These are phyloP conservation scores for Nebria salina DNA, from an alignment of 2,888 invertebrate genomes.

Conservation along the genomic window DNA sequence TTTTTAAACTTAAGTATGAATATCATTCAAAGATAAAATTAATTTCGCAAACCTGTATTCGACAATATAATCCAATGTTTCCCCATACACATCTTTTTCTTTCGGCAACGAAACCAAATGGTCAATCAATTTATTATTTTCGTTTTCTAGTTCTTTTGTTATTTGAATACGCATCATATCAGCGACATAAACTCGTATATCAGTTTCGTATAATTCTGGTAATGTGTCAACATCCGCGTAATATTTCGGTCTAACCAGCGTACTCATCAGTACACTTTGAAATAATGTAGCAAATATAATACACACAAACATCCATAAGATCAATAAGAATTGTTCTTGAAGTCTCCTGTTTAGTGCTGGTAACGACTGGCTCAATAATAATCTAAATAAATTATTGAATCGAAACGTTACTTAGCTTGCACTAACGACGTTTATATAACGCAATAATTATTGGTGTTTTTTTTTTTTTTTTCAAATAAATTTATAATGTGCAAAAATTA, in stretches of 20 bases:
- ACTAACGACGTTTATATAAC: too few species aligned
- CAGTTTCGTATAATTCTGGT: slow-evolving; percentile 32
- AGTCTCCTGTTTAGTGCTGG: slow-evolving; percentile 10
- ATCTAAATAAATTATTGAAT: slow-evolving; percentile 21
- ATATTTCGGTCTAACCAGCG: slow-evolving; percentile 32
- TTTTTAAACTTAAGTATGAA: too few species aligned
- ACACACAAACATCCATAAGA: slow-evolving; percentile 34
- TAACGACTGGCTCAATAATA: slow-evolving; percentile 30
- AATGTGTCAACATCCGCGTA: slow-evolving; percentile 36
- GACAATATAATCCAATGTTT: slow-evolving; percentile 36
- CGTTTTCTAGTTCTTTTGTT: slow-evolving; percentile 10
- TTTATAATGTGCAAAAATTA: too few species aligned
- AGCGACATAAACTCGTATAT: slow-evolving; percentile 24
- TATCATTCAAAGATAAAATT: not conserved
- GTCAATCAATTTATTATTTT: slow-evolving; percentile 17
- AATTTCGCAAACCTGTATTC: slow-evolving; percentile 23
- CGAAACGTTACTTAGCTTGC: too few species aligned
- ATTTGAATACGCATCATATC: slow-evolving; percentile 20
- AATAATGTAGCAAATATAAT: slow-evolving; percentile 38
- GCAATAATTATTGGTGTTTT: too few species aligned
- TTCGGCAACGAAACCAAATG: slow-evolving; percentile 27
- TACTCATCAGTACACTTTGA: slow-evolving; percentile 30
- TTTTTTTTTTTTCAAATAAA: too few species aligned
- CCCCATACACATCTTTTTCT: slow-evolving; percentile 25
- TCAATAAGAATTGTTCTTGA: slow-evolving; percentile 23